Conservation (phyloP, 1,140 invertebrate species). For the Mesaphorura yosii region DNA sequence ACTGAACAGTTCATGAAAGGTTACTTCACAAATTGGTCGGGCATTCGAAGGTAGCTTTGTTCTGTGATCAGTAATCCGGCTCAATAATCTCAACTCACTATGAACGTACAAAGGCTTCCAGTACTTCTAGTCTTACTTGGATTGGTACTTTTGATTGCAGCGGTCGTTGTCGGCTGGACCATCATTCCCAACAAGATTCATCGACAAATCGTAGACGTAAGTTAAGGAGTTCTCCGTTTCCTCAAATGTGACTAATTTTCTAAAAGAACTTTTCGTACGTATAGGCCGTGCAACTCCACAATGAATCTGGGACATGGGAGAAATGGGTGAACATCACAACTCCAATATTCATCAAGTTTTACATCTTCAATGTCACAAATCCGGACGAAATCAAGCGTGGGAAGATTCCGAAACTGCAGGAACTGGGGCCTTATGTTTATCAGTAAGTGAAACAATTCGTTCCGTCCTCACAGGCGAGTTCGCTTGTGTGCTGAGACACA, state of each 20-base stretch:
- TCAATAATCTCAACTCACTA: too few relatives aligned
- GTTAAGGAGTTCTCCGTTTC: not conserved
- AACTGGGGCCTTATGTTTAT: constrained; percentile 27
- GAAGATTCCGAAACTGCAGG: constrained; percentile 13
- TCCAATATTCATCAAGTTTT: constrained; percentile 11
- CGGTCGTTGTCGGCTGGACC: constrained; percentile 23
- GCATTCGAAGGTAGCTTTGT: too few relatives aligned
- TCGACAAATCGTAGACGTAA: constrained; percentile 23
- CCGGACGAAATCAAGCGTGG: constrained; percentile 19
- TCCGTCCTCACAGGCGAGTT: not conserved
- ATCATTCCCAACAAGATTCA: constrained; percentile 20
- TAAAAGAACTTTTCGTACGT: not conserved
- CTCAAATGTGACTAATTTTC: not conserved
- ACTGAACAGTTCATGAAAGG: too few relatives aligned
- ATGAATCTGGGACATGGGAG: constrained; percentile 22
- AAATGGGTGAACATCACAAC: constrained; percentile 20
- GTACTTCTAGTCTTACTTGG: constrained; percentile 10
- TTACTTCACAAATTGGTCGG: too few relatives aligned
- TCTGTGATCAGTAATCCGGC: too few relatives aligned
- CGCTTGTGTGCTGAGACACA: not conserved
- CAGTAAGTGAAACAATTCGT: constrained; percentile 13
- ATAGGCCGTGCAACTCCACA: constrained; percentile 19
- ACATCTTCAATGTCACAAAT: constrained; percentile 27
- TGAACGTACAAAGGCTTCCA: constrained; percentile 13
- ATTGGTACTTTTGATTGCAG: constrained; percentile 12